Base-by-base conservation (phyloP, 2,888 invertebrate species). In the Cryptus viduatorius region DNA sequence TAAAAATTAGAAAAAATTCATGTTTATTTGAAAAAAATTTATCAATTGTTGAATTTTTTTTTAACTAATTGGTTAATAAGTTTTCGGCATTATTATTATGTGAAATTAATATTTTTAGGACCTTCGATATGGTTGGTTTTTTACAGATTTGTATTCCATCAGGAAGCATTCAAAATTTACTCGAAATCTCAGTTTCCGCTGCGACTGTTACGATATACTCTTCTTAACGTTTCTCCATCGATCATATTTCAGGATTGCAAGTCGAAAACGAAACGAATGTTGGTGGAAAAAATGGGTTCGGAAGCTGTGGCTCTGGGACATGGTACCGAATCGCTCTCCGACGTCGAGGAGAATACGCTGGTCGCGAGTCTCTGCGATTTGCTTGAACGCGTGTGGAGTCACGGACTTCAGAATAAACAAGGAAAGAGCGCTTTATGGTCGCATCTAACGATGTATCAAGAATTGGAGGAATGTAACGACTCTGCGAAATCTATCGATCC, bases 401-500 rank as follows among this genome's bases (percentile, higher is more conserved):
- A 99, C 92, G 99, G 99, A 0, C 94, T 99, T 73, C 98, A 98
- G 90, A 97, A 97, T 84, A 99, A 99, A 94, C 97, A 98, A 94
- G 99, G 99, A 8, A 99, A 99, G 94, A 99, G 99, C 0, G 98
- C 99, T 0, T 95, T 99, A 4, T 99, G 99, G 99, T 97, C 98
- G 83, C 99, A 99, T 94, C 95, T 99, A 78, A 96, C 97, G 16
- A 97, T 97, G 92, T 99, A 97, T 92, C 97, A 98, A 91, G 98
- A 98, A 91, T 92, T 96, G 89, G 97, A 97, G 92, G 97, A 97
- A 90, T 95, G 95, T 85, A 95, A 94, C 90, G 95, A 95, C 89
- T 93, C 95, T 68, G 93, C 94, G 86, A 95, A 95, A 92, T 94
- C 95, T 3, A 94, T 95, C 86, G 95, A 96, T 93, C 94, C 95